These are phyloP conservation scores for Tolmerus cingulatus DNA, from an alignment of 2,888 invertebrate species.

Conservation along the genomic window DNA sequence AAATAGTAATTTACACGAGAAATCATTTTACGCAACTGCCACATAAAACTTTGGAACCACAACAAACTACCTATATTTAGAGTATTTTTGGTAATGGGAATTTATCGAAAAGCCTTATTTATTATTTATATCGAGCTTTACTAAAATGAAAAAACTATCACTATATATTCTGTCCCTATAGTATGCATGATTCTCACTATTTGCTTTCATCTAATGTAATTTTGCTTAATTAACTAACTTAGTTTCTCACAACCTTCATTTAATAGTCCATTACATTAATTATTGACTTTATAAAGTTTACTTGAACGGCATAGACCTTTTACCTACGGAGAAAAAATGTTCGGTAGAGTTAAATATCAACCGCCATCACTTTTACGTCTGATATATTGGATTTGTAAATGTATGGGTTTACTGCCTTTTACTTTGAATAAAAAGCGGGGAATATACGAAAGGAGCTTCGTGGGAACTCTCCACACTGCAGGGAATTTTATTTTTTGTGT, in stretches of 20 bases:
- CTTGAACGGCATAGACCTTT: neutral
- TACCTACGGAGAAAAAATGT: neutral
- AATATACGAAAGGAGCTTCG: neutral
- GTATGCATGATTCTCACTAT: neutral
- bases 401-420: neutral
- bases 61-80: neutral
- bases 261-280: neutral
- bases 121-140: neutral
- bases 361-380: neutral
- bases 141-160: no score
- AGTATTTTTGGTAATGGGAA: neutral
- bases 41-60: neutral
- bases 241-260: neutral
- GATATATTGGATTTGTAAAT: neutral
- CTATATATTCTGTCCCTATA: no score
- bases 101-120: neutral
- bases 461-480: neutral
- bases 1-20: neutral
- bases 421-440: neutral
- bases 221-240: neutral
- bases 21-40: neutral
- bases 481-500: neutral
- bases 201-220: neutral
- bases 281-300: neutral
- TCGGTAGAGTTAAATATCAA: neutral